Evolutionary conservation across 2,888 invertebrate species (phyloP).

Genomic region (Apantesis nais): DNA sequence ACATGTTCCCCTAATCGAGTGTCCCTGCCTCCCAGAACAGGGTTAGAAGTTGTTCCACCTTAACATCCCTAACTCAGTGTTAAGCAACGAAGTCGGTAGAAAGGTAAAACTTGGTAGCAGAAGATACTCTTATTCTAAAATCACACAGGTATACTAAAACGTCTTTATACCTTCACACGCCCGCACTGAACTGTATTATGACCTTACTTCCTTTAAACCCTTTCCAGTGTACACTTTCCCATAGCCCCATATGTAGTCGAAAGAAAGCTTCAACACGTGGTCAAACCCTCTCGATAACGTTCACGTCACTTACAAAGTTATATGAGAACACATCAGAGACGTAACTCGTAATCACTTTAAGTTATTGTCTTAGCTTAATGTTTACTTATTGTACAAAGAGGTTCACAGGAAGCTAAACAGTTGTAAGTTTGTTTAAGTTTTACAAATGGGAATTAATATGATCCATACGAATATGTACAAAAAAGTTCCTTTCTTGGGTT

Average conservation of each 20-base stretch:
- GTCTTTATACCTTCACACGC: slow-evolving; percentile 12
- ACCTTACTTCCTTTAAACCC: slow-evolving; percentile 42
- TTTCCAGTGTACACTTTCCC: slow-evolving; percentile 39
- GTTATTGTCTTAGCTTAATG: slow-evolving; percentile 25
- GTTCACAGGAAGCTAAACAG: not conserved
- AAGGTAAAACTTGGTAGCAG: not conserved
- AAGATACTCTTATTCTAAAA: not conserved
- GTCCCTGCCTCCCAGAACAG: too few species aligned
- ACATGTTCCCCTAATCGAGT: too few species aligned
- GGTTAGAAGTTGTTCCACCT: too few species aligned
- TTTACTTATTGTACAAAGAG: slow-evolving; percentile 1
- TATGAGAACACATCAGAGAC: slow-evolving; percentile 29
- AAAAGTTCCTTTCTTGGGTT: not conserved
- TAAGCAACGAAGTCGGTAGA: too few species aligned
- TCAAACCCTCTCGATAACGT: slow-evolving; percentile 34
- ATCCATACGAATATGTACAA: not conserved
- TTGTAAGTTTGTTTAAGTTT: not conserved
- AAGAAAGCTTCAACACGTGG: slow-evolving; percentile 42
- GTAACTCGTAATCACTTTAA: slow-evolving; percentile 15
- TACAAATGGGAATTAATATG: not conserved
- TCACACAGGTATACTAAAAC: not conserved
- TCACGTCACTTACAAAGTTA: slow-evolving; percentile 30
- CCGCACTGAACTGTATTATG: slow-evolving; percentile 29
- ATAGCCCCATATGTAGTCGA: slow-evolving; percentile 38
- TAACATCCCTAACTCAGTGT: too few species aligned